Conservation (phyloP, 2,113 vertebrate species). For the Leucopsar rothschildi region DNA sequence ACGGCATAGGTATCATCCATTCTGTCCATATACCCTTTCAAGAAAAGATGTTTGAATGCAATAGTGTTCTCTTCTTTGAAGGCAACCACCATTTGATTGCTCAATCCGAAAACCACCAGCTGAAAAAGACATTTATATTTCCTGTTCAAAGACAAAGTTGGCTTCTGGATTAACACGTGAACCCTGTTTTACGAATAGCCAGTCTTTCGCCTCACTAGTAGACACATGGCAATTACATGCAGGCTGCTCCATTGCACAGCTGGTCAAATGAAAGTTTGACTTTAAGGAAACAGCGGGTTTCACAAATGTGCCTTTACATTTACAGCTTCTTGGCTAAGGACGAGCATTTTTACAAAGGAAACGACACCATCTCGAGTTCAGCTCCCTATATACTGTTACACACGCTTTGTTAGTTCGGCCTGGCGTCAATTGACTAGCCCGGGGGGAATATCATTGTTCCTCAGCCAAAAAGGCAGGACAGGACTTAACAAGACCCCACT, state of each 20-base stretch:
- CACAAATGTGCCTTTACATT: background rate
- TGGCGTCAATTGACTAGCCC: background rate
- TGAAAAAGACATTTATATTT: slow-evolving; percentile 59
- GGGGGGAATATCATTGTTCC: background rate
- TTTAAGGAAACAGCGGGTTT: background rate
- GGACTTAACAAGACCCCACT: background rate
- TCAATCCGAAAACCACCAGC: slow-evolving; percentile 93
- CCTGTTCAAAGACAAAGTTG: background rate
- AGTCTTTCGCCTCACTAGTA: background rate
- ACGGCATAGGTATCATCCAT: slow-evolving; percentile 79
- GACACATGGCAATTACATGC: background rate
- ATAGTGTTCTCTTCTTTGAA: slow-evolving; percentile 92
- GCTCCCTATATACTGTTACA: background rate
- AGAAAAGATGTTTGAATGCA: slow-evolving; percentile 90
- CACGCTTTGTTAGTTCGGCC: background rate
- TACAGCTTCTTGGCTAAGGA: background rate
- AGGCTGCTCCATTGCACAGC: background rate
- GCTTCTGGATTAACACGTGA: background rate
- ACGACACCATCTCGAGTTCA: background rate
- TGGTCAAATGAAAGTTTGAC: background rate
- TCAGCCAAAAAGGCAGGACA: background rate
- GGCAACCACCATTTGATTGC: slow-evolving; percentile 94
- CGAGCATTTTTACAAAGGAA: background rate
- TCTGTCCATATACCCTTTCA: slow-evolving; percentile 85
- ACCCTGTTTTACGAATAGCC: background rate